A percentile compares a stretch with the other conserved stretches of the same genome.
Evolutionary conservation across 2,888 invertebrate species (phyloP).

Genomic region (Pollenia angustigena): DNA sequence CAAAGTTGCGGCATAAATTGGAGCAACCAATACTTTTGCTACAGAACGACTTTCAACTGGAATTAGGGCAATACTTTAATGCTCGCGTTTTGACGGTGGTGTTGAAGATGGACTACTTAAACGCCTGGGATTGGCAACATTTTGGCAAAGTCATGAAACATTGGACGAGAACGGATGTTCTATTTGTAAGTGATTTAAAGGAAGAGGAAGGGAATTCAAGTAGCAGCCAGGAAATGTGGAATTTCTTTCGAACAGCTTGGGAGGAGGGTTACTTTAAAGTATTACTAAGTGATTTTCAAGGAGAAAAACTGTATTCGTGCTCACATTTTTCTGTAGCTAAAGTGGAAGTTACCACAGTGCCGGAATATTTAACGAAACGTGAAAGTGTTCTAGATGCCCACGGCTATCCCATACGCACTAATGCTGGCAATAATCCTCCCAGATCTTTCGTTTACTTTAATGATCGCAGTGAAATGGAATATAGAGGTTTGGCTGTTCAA

Average conservation of each 20-base stretch:
- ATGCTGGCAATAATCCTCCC: slow-evolving; percentile 45
- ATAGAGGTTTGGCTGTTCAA: slow-evolving; percentile 7
- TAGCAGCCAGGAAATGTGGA: not conserved
- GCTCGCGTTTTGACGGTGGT: slow-evolving; percentile 28
- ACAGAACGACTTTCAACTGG: not conserved
- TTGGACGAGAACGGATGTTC: slow-evolving; percentile 41
- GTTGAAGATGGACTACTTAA: not conserved
- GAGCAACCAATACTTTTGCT: slow-evolving; percentile 36
- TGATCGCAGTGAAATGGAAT: not conserved
- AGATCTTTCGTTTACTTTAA: slow-evolving; percentile 41
- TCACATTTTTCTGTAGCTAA: slow-evolving; percentile 10
- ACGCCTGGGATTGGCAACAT: slow-evolving; percentile 8
- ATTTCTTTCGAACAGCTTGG: slow-evolving; percentile 46
- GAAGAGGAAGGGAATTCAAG: not conserved
- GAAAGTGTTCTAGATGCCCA: slow-evolving; percentile 3
- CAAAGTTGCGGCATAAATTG: slow-evolving; percentile 10
- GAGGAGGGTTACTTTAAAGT: slow-evolving; percentile 45
- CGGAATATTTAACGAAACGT: slow-evolving; percentile 21
- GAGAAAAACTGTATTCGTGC: not conserved
- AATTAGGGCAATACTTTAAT: slow-evolving; percentile 37
- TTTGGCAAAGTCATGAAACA: slow-evolving; percentile 4
- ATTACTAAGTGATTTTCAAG: slow-evolving; percentile 2
- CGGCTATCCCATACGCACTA: slow-evolving; percentile 39
- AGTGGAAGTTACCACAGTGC: not conserved
- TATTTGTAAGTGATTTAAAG: slow-evolving; percentile 23